These are phyloP conservation scores for Rafetus swinhoei DNA, from an alignment of 2,113 vertebrate species.

Conservation along the genomic window DNA sequence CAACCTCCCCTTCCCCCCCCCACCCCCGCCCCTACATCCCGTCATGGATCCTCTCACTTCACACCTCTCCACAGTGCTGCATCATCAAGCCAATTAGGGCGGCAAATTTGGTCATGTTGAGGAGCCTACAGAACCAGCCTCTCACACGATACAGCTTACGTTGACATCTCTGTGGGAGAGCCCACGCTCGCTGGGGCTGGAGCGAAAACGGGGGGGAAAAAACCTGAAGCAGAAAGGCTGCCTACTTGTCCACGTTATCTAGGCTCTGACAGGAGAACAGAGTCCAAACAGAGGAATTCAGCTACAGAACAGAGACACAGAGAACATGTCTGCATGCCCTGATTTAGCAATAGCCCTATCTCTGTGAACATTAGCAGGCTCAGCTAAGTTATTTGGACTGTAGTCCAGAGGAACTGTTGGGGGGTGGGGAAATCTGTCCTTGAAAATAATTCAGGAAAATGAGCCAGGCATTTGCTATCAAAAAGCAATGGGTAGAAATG, in stretches of 20 bases:
- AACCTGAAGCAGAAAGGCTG: not conserved
- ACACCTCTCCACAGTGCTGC: accelerated
- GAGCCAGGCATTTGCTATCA: not conserved
- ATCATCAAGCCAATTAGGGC: not conserved
- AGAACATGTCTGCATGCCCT: not conserved
- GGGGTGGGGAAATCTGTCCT: not conserved
- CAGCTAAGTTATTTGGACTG: not conserved
- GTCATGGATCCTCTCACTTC: not conserved
- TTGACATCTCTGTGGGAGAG: not conserved
- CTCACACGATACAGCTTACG: not conserved
- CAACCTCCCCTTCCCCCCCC: accelerated
- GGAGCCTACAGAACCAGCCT: not conserved
- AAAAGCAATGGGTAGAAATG: not conserved
- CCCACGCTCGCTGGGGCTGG: accelerated
- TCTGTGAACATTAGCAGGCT: too few species aligned
- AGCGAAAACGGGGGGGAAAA: accelerated
- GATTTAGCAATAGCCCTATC: not conserved
- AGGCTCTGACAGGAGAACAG: not conserved
- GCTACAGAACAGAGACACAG: not conserved
- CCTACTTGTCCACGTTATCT: not conserved
- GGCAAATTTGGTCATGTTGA: not conserved
- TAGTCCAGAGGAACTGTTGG: not conserved
- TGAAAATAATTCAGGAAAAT: not conserved
- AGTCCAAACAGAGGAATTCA: not conserved
- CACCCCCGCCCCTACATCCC: accelerated